phyloP scores from a whole-genome alignment of 2,797 vertebrate genomes.

The Peromyscus nudipes region DNA sequence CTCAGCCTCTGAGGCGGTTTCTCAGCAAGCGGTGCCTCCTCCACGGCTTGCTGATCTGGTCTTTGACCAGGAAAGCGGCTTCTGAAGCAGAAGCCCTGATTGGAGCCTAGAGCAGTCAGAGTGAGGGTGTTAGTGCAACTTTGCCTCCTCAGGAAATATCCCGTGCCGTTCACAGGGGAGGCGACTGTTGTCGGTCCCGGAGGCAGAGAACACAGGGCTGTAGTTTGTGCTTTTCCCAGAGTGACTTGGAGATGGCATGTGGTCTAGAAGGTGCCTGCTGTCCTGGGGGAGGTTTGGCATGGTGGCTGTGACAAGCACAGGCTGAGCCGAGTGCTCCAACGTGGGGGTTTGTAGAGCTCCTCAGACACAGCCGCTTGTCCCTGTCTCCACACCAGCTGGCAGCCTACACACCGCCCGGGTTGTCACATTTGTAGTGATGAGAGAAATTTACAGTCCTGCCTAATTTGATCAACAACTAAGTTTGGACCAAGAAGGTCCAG shows the following conservation, averaged over 20 bases:
- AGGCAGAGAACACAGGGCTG: neutral
- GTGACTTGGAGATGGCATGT: neutral
- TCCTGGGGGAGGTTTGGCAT: neutral
- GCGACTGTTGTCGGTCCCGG: neutral
- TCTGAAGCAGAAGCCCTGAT: neutral
- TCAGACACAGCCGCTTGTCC: neutral
- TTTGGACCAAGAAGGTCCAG: neutral
- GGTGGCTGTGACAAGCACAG: accelerated
- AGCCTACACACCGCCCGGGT: neutral
- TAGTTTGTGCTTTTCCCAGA: neutral
- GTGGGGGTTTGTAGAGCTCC: neutral
- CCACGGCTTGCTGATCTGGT: neutral
- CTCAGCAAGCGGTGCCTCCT: neutral
- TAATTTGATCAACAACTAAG: neutral
- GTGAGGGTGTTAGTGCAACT: neutral
- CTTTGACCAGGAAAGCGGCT: neutral
- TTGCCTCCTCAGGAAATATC: neutral
- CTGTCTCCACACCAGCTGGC: neutral
- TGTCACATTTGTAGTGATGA: neutral
- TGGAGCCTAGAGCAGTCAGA: neutral
- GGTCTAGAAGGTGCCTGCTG: neutral
- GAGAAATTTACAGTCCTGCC: neutral
- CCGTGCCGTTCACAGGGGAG: neutral
- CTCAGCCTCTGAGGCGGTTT: neutral
- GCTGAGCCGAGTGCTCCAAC: accelerated